These are phyloP conservation scores for Sialis fuliginosa DNA, from an alignment of 2,888 invertebrate genomes.

Conservation along the genomic window DNA sequence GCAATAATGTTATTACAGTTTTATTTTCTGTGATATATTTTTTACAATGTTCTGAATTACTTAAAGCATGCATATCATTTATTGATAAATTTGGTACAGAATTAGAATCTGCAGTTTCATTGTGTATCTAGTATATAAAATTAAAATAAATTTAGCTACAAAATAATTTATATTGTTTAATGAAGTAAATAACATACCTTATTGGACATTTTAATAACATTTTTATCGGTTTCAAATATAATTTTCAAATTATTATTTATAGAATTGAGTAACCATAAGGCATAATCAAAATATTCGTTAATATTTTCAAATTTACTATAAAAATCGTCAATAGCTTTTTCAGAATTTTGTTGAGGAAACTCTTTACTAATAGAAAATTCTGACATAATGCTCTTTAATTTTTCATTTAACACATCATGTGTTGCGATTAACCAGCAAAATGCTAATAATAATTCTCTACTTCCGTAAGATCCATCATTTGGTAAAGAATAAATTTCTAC, in stretches of 20 bases:
- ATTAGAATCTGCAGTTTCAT: too few species aligned
- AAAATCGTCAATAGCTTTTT: background rate
- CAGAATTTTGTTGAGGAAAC: background rate
- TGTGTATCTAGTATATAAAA: too few species aligned
- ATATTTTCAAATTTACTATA: background rate
- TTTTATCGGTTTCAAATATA: slow-evolving; percentile 6
- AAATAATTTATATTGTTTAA: too few species aligned
- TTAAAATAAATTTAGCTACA: too few species aligned
- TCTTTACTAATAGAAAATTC: slow-evolving; percentile 9
- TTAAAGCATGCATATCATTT: too few species aligned
- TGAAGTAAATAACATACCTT: slow-evolving; percentile 4
- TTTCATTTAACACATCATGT: slow-evolving; percentile 12
- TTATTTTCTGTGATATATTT: too few species aligned
- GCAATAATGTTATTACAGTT: too few species aligned
- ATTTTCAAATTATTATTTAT: slow-evolving; percentile 9
- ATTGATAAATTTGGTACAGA: too few species aligned
- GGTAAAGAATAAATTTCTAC: slow-evolving; percentile 21
- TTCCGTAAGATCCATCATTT: slow-evolving; percentile 12
- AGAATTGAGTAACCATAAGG: slow-evolving; percentile 9
- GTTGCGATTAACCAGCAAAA: slow-evolving; percentile 22
- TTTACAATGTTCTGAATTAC: too few species aligned
- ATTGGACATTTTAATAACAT: slow-evolving; percentile 4
- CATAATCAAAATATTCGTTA: slow-evolving; percentile 7
- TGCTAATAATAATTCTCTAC: slow-evolving; percentile 20
- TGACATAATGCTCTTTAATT: slow-evolving; percentile 13